Percentiles rank a stretch among this genome's conserved stretches.
phyloP scores from a whole-genome alignment of 2,113 vertebrate genomes.

The Eira barbara region DNA sequence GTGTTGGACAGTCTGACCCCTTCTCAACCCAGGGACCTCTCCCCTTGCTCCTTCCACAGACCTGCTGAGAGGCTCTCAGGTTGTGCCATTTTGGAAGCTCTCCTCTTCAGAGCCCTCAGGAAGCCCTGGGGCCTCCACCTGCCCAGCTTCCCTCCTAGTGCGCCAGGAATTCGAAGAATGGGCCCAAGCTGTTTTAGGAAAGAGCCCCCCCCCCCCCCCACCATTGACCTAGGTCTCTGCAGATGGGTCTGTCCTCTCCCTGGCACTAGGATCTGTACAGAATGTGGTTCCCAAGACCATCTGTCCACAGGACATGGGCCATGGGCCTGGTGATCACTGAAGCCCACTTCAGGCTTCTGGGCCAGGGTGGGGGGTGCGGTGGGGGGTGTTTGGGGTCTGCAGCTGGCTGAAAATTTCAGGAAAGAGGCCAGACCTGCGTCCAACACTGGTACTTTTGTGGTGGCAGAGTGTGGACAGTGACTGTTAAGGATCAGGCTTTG shows the following conservation, averaged over 20 bases:
- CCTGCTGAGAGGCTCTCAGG: no score
- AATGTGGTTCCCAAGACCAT: background rate
- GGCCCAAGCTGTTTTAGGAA: background rate
- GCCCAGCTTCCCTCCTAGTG: background rate
- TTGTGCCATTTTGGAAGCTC: background rate
- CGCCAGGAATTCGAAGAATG: no score
- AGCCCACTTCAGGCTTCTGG: background rate
- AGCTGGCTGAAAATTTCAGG: background rate
- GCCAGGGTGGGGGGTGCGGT: no score
- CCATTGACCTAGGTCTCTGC: background rate
- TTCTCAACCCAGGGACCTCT: background rate
- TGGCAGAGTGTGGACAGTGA: background rate
- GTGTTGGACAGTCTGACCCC: no score
- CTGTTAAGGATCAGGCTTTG: background rate
- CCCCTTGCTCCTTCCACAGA: background rate
- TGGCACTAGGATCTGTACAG: background rate
- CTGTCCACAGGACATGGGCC: background rate
- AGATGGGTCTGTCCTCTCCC: background rate
- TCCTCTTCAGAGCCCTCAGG: background rate
- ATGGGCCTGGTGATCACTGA: background rate
- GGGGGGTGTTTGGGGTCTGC: background rate
- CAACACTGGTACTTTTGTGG: background rate
- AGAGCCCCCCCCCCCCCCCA: background rate
- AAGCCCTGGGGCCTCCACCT: background rate
- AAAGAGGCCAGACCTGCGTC: background rate